A percentile compares a stretch with the other conserved stretches of the same genome.
phyloP scores from a whole-genome alignment of 2,888 invertebrate genomes.

The Hypomecis punctinalis region DNA sequence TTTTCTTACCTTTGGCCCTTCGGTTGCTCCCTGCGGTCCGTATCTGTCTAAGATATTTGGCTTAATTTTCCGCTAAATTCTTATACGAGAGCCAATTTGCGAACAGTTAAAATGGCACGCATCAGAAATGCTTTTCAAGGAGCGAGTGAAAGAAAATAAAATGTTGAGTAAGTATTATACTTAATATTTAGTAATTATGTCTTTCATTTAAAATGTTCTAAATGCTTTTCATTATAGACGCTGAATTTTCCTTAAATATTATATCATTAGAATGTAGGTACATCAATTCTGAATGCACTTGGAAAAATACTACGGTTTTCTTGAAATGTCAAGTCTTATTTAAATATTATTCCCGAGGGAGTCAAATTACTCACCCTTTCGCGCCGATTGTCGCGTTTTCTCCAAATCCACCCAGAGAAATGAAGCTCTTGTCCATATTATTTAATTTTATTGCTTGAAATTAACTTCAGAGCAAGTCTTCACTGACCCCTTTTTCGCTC shows the following conservation, averaged over 20 bases:
- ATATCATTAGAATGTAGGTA: too few species aligned
- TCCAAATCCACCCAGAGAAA: constrained; percentile 21
- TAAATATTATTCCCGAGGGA: constrained; percentile 7
- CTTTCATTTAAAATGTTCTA: too few species aligned
- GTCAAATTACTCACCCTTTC: constrained; percentile 16
- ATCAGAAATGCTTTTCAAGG: constrained; percentile 6
- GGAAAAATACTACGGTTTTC: neutral
- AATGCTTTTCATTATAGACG: too few species aligned
- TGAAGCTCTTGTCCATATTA: constrained; percentile 28
- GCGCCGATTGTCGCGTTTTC: constrained; percentile 26
- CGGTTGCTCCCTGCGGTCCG: neutral
- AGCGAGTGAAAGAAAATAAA: constrained; percentile 2
- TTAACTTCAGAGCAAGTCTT: constrained; percentile 24
- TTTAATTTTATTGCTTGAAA: constrained; percentile 29
- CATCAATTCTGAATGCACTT: neutral
- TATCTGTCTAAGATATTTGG: constrained; percentile 12
- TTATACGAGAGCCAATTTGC: constrained; percentile 16
- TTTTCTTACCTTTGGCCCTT: neutral
- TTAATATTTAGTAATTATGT: too few species aligned
- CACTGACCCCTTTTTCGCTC: constrained; percentile 22
- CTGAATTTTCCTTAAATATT: too few species aligned
- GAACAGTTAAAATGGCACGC: constrained; percentile 19
- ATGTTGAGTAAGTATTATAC: neutral
- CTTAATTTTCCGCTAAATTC: constrained; percentile 29
- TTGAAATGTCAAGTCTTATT: constrained; percentile 11